Base-by-base conservation (phyloP, 1,140 invertebrate species). In the Drosophila tristis region DNA sequence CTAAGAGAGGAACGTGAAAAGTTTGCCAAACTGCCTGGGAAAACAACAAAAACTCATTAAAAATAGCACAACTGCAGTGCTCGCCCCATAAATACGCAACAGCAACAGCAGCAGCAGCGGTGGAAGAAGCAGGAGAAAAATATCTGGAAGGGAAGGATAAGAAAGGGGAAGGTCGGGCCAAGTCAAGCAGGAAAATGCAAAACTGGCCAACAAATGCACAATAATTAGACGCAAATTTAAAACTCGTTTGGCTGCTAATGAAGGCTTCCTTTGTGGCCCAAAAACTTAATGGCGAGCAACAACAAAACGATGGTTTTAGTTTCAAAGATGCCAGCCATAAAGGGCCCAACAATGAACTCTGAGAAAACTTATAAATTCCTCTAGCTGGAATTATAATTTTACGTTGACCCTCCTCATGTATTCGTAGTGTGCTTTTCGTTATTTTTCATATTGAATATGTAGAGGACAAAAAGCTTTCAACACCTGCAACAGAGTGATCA, bases 21-120 rank as follows among this genome's bases (percentile, higher is more conserved):
- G 20, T 73, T 74, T 26, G 1, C 48, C 70, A 2, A 29, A 51
- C 68, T 59, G 48, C 56, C 48, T 72, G 68, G 56, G 48, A 61
- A 35, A 66, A 79, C 80, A 84, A 78, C 78, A 87, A 86, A 85
- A 86, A 86, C 82, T 86, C 81, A 86, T 86, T 86, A 86, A 86
- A 86, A 86, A 74, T 57, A 49, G 79, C 82, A 77, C 80, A 87
- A 86, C 70, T 87, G 79, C 85, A 89, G 74, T 63, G 54, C 58
- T 74, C 75, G 64, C 58, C 68, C 70, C 81, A 73, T 80, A 80
- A 85, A 78, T 81, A 86, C 73, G 80, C 66, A 67, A 25, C 58
- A 56, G 26, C 23, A 23, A 4, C 23, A 25, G 64, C 62, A 67
- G 39, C 50, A 55, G 44, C 35, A 58, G 23, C 9, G 31, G 31